These are phyloP conservation scores for Dendrolimus pini DNA, from an alignment of 2,888 invertebrate genomes.

Conservation along the genomic window DNA sequence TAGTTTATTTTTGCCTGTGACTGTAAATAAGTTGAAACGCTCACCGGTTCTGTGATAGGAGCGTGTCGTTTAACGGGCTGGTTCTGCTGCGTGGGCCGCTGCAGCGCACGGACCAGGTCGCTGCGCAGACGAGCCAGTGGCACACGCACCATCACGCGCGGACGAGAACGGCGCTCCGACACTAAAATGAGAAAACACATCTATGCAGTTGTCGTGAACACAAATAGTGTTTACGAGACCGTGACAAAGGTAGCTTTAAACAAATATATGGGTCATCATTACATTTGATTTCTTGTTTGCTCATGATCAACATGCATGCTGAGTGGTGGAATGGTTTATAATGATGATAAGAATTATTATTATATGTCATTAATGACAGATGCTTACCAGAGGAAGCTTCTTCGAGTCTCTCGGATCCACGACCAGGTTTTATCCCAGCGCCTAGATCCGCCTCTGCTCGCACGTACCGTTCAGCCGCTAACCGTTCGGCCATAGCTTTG, in stretches of 20 bases:
- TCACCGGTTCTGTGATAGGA: conserved; percentile 18
- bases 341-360: too few species aligned
- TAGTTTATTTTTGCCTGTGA: too few species aligned
- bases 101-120: conserved; percentile 47
- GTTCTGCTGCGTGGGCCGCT: conserved; percentile 32
- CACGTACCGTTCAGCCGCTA: conserved; percentile 38
- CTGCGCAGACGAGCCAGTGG: conserved; percentile 49
- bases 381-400: conserved; percentile 52
- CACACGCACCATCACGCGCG: conserved; percentile 47
- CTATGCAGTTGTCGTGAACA: too few species aligned
- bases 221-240: too few species aligned
- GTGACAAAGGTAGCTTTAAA: too few species aligned
- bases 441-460: conserved; percentile 65
- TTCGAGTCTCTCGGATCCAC: conserved; percentile 50
- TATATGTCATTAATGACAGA: too few species aligned
- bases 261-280: too few species aligned
- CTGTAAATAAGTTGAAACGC: conserved; percentile 3
- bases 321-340: too few species aligned
- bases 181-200: conserved; percentile 16
- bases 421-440: conserved; percentile 45
- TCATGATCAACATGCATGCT: too few species aligned
- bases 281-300: too few species aligned
- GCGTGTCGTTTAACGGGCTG: conserved; percentile 21
- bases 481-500: conserved; percentile 13
- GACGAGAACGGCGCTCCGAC: conserved; percentile 20